Evolutionary conservation across 2,797 vertebrate genomes (phyloP), one percentile per base, ranked within the genome.

Genomic region (Steatocranus sp.): DNA sequence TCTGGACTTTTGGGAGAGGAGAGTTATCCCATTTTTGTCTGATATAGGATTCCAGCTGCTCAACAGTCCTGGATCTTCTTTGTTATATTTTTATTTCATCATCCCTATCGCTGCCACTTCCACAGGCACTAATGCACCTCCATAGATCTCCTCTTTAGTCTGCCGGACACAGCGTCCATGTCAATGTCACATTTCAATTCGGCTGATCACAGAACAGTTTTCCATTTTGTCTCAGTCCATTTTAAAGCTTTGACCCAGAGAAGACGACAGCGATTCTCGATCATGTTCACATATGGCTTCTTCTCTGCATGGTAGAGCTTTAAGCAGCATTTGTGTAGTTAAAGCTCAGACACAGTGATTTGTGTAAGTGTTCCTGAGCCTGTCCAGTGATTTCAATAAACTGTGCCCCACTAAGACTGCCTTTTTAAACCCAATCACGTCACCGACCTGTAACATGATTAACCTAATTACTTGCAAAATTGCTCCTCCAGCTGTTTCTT

Each of bases 401-500:
- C 63, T 25, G 20, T 7, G 36, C 20, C 63, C 36, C 20, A 17
- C 63, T 68, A 7, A 68, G 36, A 68, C 8, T 6, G 8, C 14
- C 20, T 41, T 25, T 68, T 43, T 10, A 41, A 41, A 43, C 63
- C 36, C 61, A 25, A 17, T 66, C 61, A 66, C 14, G 8, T 66
- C 20, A 66, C 36, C 8, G 3, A 66, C 36, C 63, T 43, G 2
- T 68, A 36, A 61, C 34, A 36, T 25, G 20, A 68, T 68, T 68
- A 17, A 68, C 63, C 36, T 68, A 68, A 50, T 43, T 68, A 25
- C 12, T 17, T 43, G 63, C 36, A 68, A 68, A 68, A 25, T 68
- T 68, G 20, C 14, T 68, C 63, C 36, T 68, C 63, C 36, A 43
- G 63, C 63, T 17, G 63, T 68, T 68, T 68, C 63, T 68, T 68